Conservation (phyloP, 2,113 vertebrate species). For the Heteronetta atricapilla region DNA sequence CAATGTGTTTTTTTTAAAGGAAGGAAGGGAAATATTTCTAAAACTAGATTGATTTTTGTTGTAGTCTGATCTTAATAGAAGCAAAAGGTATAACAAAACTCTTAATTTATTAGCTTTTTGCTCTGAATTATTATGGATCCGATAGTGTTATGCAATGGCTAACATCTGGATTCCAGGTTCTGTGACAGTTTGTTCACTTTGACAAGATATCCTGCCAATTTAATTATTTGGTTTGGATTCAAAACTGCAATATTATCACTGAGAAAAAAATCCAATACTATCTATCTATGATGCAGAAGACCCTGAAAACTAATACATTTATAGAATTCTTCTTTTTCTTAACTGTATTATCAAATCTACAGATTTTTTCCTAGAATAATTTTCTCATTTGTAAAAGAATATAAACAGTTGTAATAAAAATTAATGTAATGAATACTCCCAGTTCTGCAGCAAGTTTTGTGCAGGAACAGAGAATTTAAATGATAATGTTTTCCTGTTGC, state of each 20-base stretch:
- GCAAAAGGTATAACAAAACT: neutral
- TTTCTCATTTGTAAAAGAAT: neutral
- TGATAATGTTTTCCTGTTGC: neutral
- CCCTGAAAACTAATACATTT: neutral
- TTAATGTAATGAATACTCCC: neutral
- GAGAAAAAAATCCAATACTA: neutral
- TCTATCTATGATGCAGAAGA: neutral
- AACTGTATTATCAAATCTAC: neutral
- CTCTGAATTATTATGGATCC: neutral
- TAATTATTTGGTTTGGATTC: neutral
- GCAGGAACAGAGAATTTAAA: neutral
- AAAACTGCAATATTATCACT: neutral
- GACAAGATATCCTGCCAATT: neutral
- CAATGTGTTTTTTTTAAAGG: neutral
- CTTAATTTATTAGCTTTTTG: neutral
- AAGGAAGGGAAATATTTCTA: neutral
- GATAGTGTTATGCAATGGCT: neutral
- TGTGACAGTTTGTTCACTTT: neutral
- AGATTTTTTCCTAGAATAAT: neutral
- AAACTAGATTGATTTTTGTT: neutral
- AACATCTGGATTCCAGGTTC: constrained; percentile 5
- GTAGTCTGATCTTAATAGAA: neutral
- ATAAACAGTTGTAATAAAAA: neutral
- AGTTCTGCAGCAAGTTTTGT: neutral
- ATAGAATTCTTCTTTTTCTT: neutral